These are phyloP conservation scores for Hystrix cristata DNA, from an alignment of 2,113 vertebrate genomes.

Conservation along the genomic window DNA sequence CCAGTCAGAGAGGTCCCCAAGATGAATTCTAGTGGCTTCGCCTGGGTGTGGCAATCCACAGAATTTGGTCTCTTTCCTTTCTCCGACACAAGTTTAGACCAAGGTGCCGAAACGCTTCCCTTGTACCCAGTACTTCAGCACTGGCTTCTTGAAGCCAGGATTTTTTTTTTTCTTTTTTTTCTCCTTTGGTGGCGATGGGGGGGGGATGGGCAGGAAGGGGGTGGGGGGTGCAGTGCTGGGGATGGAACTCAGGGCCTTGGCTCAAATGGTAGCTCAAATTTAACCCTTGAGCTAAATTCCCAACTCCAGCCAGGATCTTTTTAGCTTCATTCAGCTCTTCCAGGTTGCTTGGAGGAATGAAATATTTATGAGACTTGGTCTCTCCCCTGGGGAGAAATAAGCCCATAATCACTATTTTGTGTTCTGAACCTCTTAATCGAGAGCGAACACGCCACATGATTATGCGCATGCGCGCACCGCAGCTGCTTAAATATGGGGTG, in stretches of 20 bases:
- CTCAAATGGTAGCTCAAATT: too few species aligned
- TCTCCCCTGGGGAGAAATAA: constrained; percentile 13
- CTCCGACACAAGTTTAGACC: constrained; percentile 32
- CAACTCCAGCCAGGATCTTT: too few species aligned
- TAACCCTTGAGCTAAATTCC: too few species aligned
- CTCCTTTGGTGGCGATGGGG: too few species aligned
- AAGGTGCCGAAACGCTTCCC: constrained; percentile 7
- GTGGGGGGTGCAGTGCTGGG: too few species aligned
- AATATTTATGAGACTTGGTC: constrained; percentile 51
- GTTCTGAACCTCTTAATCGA: neutral
- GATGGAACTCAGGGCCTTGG: too few species aligned
- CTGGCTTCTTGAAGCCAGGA: constrained; percentile 9
- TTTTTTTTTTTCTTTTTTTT: too few species aligned
- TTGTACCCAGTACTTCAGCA: neutral
- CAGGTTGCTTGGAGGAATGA: constrained; percentile 43
- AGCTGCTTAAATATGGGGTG: too few species aligned
- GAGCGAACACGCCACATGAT: neutral
- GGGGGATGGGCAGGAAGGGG: too few species aligned
- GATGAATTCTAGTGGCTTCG: neutral
- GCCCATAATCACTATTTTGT: constrained; percentile 48
- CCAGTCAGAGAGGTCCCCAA: neutral
- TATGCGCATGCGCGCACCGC: neutral
- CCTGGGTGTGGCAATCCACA: neutral
- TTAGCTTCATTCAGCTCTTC: neutral
- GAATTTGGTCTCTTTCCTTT: neutral